Percentiles rank a stretch among this genome's conserved stretches.
These are phyloP conservation scores for Zaprionus ornatus DNA, from an alignment of 1,140 invertebrate species.

Conservation along the genomic window DNA sequence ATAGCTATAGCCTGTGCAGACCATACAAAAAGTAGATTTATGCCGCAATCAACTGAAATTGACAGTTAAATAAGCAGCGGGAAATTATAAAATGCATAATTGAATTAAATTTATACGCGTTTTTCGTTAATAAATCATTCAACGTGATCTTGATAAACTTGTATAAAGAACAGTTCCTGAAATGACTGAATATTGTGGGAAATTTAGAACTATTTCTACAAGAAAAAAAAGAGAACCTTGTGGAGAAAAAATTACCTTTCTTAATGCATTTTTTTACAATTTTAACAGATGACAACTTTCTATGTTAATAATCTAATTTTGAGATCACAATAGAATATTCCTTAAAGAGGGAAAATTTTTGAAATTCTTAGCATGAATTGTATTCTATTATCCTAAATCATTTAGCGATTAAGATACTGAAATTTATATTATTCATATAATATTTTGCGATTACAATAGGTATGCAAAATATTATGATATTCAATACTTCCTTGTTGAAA, in stretches of 20 bases:
- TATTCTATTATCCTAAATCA: too few species aligned
- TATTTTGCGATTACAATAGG: not conserved
- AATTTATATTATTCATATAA: not conserved
- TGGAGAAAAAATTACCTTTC: too few species aligned
- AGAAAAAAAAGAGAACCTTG: not conserved
- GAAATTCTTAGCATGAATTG: too few species aligned
- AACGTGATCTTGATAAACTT: not conserved
- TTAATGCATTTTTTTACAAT: too few species aligned
- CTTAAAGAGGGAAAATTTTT: too few species aligned
- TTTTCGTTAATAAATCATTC: not conserved
- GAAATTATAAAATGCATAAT: not conserved
- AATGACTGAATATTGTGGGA: too few species aligned
- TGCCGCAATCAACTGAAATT: not conserved
- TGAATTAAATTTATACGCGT: not conserved
- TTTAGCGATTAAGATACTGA: too few species aligned
- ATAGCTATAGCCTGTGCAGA: not conserved
- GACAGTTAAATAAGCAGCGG: not conserved
- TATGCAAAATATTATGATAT: not conserved
- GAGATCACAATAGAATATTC: too few species aligned
- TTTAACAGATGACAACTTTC: too few species aligned
- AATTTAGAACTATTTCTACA: not conserved
- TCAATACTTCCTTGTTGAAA: conserved; percentile 1
- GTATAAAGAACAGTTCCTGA: not conserved
- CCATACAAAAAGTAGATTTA: not conserved
- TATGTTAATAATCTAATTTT: too few species aligned